Conservation (phyloP, 2,113 vertebrate genomes). For the Poeciliopsis turrubarensis region DNA sequence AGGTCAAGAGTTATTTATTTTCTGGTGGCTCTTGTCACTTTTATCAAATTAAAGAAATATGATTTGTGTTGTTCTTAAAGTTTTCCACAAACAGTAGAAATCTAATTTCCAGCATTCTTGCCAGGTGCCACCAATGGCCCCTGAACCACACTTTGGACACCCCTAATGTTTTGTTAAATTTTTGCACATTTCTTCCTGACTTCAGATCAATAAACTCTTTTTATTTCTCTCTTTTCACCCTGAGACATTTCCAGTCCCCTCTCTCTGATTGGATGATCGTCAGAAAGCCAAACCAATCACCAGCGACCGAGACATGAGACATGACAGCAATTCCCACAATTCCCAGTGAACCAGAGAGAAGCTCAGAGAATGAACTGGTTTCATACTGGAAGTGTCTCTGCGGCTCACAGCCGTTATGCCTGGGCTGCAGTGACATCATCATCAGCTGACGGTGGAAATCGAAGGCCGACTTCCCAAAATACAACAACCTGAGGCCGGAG, state of each 20-base stretch:
- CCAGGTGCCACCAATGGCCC: too few species aligned
- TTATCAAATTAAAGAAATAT: too few species aligned
- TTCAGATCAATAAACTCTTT: too few species aligned
- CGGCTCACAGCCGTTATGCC: constrained; percentile 7
- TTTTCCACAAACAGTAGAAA: too few species aligned
- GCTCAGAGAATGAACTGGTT: constrained; percentile 29
- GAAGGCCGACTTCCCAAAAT: not conserved
- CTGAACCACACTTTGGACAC: too few species aligned
- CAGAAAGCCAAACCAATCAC: constrained; percentile 41
- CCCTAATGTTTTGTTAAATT: too few species aligned
- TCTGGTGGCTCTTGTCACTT: too few species aligned
- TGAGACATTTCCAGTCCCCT: constrained; percentile 8
- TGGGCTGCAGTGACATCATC: constrained; percentile 24
- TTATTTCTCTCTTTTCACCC: not conserved
- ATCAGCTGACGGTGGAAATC: not conserved
- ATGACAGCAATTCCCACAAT: constrained; percentile 35
- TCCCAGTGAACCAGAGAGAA: constrained; percentile 34
- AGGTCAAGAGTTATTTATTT: too few species aligned
- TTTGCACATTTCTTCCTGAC: too few species aligned
- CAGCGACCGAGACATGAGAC: constrained; percentile 12
- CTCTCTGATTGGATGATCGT: constrained; percentile 7
- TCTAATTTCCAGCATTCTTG: too few species aligned
- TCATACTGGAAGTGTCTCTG: constrained; percentile 14
- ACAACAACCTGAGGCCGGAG: not conserved
- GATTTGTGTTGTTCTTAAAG: too few species aligned